Percentiles rank a stretch among this genome's conserved stretches.
These are phyloP conservation scores for Psittacus erithacus DNA, from an alignment of 2,113 vertebrate genomes.

Conservation along the genomic window DNA sequence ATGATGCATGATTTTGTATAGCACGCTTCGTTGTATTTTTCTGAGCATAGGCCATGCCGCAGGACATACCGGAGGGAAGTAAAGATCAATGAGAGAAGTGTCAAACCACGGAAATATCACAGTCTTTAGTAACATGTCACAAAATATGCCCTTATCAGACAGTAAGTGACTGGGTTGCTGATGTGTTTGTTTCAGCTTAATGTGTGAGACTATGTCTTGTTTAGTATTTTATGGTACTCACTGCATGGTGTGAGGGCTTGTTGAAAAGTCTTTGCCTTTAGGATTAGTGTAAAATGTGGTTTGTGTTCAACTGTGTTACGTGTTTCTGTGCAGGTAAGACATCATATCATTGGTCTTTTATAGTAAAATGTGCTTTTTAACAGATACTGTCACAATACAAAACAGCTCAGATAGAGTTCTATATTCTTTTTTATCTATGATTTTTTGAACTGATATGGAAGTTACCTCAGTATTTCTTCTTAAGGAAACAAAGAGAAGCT, in stretches of 20 bases:
- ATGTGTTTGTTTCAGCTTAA: background rate
- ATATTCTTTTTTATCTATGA: background rate
- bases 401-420: background rate
- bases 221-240: background rate
- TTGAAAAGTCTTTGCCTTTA: background rate
- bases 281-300: background rate
- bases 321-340: background rate
- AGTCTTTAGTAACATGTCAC: background rate
- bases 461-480: background rate
- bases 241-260: background rate
- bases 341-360: background rate
- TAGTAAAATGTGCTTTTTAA: background rate
- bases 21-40: background rate
- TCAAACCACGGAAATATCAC: background rate
- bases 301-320: background rate
- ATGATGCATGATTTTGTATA: background rate
- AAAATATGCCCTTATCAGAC: background rate
- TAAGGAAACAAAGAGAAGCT: background rate
- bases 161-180: background rate
- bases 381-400: background rate
- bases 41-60: background rate
- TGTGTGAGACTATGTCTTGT: background rate
- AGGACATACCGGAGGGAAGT: background rate
- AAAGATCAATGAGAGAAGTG: background rate
- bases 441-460: background rate